Conservation (phyloP, 2,797 vertebrate genomes). For the Microhierax caerulescens region DNA sequence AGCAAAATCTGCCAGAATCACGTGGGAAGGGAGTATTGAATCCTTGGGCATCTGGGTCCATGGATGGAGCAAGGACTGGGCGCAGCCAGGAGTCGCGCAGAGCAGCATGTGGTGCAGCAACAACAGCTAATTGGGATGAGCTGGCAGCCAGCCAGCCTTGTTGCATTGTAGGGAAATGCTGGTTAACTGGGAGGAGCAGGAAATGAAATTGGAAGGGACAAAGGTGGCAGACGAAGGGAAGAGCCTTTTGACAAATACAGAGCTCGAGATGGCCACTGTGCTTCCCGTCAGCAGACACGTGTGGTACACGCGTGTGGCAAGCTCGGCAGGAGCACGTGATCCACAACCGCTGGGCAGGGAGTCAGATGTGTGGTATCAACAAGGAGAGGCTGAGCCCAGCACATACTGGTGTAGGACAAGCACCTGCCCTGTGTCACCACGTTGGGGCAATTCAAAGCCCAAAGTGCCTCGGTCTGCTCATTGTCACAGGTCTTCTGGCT, state of each 20-base stretch:
- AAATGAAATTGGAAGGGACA: background rate
- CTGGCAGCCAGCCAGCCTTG: background rate
- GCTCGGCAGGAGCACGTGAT: rapidly evolving
- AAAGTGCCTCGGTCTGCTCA: rapidly evolving
- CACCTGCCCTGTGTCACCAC: rapidly evolving
- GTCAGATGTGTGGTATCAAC: background rate
- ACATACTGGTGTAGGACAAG: rapidly evolving
- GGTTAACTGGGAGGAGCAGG: background rate
- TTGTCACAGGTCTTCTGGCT: background rate
- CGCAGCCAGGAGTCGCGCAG: background rate
- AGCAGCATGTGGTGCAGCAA: background rate
- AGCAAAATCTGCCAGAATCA: background rate
- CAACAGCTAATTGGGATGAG: background rate
- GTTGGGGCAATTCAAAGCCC: rapidly evolving
- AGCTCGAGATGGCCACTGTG: rapidly evolving
- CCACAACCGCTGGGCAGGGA: background rate
- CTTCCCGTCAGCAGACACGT: rapidly evolving
- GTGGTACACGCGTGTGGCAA: rapidly evolving
- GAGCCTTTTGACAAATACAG: background rate
- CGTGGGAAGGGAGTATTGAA: background rate
- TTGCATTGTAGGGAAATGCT: background rate
- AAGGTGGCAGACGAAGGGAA: background rate
- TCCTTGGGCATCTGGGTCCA: background rate
- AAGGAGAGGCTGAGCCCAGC: background rate
- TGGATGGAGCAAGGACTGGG: rapidly evolving